Evolutionary conservation across 2,113 vertebrate genomes (phyloP).

Genomic region (Chaetodon trifascialis): DNA sequence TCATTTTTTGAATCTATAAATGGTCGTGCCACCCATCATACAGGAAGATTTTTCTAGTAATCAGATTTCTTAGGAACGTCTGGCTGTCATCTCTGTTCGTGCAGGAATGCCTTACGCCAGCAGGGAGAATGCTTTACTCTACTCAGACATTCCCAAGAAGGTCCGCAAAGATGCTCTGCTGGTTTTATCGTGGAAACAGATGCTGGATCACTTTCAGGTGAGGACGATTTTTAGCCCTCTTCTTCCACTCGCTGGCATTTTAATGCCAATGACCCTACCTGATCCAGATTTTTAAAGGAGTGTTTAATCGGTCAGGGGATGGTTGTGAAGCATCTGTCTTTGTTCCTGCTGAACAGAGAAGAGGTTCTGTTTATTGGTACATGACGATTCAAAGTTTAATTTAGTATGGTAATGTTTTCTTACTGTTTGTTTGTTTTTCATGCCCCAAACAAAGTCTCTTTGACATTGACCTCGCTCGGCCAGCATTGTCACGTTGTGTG

Average conservation of each 20-base stretch:
- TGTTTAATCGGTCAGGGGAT: not conserved
- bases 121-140: slow-evolving; percentile 94
- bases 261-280: not conserved
- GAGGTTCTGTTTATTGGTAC: not conserved
- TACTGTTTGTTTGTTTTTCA: slow-evolving; percentile 18
- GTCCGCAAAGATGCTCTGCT: slow-evolving; percentile 91
- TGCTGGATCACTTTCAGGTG: slow-evolving; percentile 96
- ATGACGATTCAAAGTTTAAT: not conserved
- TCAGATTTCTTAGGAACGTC: not conserved
- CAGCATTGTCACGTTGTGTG: slow-evolving; percentile 20
- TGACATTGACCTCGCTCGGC: slow-evolving; percentile 27
- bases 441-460: slow-evolving; percentile 29
- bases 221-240: not conserved
- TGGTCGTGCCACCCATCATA: not conserved
- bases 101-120: slow-evolving; percentile 94
- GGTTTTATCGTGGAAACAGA: slow-evolving; percentile 93
- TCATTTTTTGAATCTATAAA: not conserved
- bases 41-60: not conserved
- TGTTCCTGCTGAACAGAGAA: not conserved
- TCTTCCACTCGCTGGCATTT: not conserved
- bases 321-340: not conserved
- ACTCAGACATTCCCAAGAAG: slow-evolving; percentile 96
- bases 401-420: slow-evolving; percentile 17
- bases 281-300: not conserved
- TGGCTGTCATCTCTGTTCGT: slow-evolving; percentile 13